A percentile compares a stretch with the other conserved stretches of the same genome.
These are phyloP conservation scores for Oegoconia quadripuncta DNA, from an alignment of 2,888 invertebrate species.

Conservation along the genomic window DNA sequence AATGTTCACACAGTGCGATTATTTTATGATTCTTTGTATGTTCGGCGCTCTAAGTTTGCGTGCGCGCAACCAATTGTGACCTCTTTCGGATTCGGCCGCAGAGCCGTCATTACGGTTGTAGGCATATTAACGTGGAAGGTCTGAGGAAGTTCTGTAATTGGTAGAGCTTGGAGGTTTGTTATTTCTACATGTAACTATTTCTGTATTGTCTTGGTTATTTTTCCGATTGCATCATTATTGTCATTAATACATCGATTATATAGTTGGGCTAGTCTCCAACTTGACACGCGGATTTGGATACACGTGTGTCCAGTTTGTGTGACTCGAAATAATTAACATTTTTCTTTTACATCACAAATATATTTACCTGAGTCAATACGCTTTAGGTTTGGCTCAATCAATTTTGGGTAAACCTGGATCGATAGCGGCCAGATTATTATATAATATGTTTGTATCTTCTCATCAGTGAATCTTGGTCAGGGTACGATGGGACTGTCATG, in stretches of 20 bases:
- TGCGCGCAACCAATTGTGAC: neutral
- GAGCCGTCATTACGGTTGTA: neutral
- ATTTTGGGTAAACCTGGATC: too few species aligned
- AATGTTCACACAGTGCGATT: slow-evolving; percentile 40
- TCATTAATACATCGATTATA: neutral
- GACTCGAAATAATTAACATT: too few species aligned
- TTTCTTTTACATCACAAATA: too few species aligned
- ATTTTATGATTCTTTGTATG: slow-evolving; percentile 22
- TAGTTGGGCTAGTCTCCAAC: too few species aligned
- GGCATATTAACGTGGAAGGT: neutral
- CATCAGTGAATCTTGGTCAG: too few species aligned
- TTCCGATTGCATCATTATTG: neutral
- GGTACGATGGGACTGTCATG: too few species aligned
- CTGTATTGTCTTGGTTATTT: neutral
- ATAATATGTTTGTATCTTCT: too few species aligned
- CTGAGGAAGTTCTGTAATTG: neutral
- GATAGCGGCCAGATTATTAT: too few species aligned
- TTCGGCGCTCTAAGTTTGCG: neutral
- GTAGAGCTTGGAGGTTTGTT: neutral
- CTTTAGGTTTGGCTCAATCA: too few species aligned
- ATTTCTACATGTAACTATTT: neutral
- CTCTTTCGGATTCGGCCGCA: neutral
- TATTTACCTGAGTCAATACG: too few species aligned
- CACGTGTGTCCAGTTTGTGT: too few species aligned
- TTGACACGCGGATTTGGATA: too few species aligned